Evolutionary conservation across 2,113 vertebrate species (phyloP).

Genomic region (Loxodonta africana): DNA sequence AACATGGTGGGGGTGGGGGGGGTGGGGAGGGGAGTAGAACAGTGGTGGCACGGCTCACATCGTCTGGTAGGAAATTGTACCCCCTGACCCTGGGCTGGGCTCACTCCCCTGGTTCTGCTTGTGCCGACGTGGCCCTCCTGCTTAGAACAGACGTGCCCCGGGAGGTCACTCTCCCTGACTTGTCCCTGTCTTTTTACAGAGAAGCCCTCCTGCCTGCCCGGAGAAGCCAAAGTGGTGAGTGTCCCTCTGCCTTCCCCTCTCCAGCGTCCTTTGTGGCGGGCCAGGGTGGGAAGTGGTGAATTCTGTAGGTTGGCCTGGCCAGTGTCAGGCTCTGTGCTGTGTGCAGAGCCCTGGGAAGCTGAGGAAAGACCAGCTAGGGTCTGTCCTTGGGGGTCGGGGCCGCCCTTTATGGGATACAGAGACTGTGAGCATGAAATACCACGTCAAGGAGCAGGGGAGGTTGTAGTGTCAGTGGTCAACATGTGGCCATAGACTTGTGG

Average conservation of each 20-base stretch:
- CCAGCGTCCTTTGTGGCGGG: not conserved
- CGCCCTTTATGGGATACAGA: not conserved
- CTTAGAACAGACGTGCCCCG: not conserved
- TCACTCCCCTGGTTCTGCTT: not conserved
- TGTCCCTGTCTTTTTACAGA: slow-evolving; percentile 73
- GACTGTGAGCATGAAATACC: not conserved
- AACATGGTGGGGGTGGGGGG: fast-evolving
- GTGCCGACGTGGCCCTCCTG: not conserved
- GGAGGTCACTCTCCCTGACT: slow-evolving; percentile 19
- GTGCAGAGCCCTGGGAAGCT: not conserved
- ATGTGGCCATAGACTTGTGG: not conserved
- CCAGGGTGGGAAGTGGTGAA: not conserved
- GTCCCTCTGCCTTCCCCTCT: not conserved
- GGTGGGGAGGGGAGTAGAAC: not conserved
- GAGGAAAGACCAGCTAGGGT: not conserved
- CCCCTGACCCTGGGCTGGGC: not conserved
- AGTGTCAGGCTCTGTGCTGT: not conserved
- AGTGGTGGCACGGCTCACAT: not conserved
- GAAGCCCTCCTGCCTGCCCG: slow-evolving; percentile 49
- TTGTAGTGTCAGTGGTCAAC: not conserved
- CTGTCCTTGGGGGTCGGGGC: not conserved
- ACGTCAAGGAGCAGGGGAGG: not conserved
- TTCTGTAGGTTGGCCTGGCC: no score
- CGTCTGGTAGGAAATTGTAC: not conserved
- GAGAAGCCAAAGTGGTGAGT: slow-evolving; percentile 83